A percentile compares a stretch with the other conserved stretches of the same genome.
Conservation (phyloP, 1,140 invertebrate species). For the Papilio polyxenes region DNA sequence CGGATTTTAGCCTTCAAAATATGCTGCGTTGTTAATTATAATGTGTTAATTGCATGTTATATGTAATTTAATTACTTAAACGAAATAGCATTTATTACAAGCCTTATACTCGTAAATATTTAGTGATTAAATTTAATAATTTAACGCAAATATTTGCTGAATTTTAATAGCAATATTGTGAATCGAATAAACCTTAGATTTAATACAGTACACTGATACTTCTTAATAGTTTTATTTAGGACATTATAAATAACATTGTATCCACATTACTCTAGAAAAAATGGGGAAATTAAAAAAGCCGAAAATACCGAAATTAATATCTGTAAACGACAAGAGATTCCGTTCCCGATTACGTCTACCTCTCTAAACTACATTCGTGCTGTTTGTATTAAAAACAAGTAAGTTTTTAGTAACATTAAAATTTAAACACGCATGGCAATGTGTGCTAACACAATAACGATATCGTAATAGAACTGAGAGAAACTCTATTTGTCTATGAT, state of each 20-base stretch:
- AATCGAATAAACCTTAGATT: not conserved
- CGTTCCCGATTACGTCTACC: not conserved
- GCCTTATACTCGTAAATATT: not conserved
- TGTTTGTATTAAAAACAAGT: not conserved
- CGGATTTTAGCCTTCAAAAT: not conserved
- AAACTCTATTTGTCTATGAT: slow-evolving; percentile 14
- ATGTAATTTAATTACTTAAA: slow-evolving; percentile 7
- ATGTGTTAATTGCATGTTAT: not conserved
- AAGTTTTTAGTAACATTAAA: not conserved
- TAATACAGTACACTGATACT: too few relatives aligned
- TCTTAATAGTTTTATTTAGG: too few relatives aligned
- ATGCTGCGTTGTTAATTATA: slow-evolving; percentile 8
- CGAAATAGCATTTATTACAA: not conserved
- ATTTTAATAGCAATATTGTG: not conserved
- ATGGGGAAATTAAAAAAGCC: too few relatives aligned
- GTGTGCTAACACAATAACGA: slow-evolving; percentile 8
- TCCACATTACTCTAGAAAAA: too few relatives aligned
- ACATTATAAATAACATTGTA: too few relatives aligned
- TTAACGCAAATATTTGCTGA: not conserved
- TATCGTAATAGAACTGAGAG: not conserved
- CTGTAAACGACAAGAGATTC: not conserved
- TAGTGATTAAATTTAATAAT: not conserved
- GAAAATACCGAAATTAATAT: not conserved
- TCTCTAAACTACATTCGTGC: not conserved
- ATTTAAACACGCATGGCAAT: not conserved